phyloP scores from a whole-genome alignment of 2,113 vertebrate genomes.

The Ciconia stormi region DNA sequence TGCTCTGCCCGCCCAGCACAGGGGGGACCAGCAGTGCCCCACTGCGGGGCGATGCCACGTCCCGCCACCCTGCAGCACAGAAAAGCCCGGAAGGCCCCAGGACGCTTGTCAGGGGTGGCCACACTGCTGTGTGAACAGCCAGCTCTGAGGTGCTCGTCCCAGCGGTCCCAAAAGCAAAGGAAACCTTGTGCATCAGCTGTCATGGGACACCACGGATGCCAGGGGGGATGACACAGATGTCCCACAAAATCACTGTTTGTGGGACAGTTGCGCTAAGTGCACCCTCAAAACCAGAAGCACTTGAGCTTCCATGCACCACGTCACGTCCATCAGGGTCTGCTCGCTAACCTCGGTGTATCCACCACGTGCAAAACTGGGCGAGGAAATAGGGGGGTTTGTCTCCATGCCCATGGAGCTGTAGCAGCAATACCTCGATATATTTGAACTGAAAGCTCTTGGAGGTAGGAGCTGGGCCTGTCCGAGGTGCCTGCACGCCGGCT shows the following conservation, averaged over 20 bases:
- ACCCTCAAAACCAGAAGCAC: background rate
- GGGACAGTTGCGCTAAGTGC: background rate
- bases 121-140: rapidly evolving
- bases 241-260: background rate
- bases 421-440: background rate
- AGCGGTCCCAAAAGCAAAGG: background rate
- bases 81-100: background rate
- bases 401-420: rapidly evolving
- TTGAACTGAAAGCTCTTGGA: background rate
- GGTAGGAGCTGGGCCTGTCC: background rate
- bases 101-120: background rate
- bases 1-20: background rate
- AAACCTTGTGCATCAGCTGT: background rate
- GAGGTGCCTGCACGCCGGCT: rapidly evolving
- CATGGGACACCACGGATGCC: background rate
- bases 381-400: too few species aligned
- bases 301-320: rapidly evolving
- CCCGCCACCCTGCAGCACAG: background rate
- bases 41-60: rapidly evolving
- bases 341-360: too few species aligned
- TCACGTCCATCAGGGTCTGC: rapidly evolving
- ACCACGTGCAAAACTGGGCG: rapidly evolving
- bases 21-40: background rate
- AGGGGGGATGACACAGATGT: too few species aligned
- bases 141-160: background rate